Evolutionary conservation across 2,888 invertebrate species (phyloP), one percentile per base, ranked within the genome.

Genomic region (Erannis defoliaria): DNA sequence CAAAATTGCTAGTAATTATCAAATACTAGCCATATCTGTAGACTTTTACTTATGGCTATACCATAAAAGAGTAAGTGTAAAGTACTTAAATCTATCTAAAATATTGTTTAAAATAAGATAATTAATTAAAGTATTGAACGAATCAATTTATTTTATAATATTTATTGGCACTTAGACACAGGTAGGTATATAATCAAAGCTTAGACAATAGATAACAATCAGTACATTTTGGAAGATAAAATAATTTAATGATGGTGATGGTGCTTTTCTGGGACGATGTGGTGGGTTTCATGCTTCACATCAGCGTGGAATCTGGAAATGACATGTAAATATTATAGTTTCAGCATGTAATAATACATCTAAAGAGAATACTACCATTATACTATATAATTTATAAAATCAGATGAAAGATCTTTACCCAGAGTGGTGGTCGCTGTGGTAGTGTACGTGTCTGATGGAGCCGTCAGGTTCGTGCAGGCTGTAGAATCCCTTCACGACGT

Each of bases 291-390:
- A 58, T 76, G 72, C 29, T 78, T 78, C 26, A 77, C 77, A 23
- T 73, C 75, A 42, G 77, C 77, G 57, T 77, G 76, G 70, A 78
- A 77, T 16, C 80, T 80, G 71, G 6, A 66, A 71, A 33, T 6
- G 26, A 35, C 14, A 35, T 1, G 6, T 55, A 48, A 37, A 3
- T 6, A n/a, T 6, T 14, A 35, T 5, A 33, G 12, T 3, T 33
- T 14, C 5, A 0, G 6, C n/a, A n/a, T n/a, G n/a, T 2, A 14
- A 12, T n/a, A 33, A n/a, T 0, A 31, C 31, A 31, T n/a, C n/a
- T n/a, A n/a, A n/a, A n/a, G n/a, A n/a, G n/a, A n/a, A n/a, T n/a
- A n/a, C n/a, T n/a, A n/a, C n/a, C n/a, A n/a, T n/a, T n/a, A n/a
- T n/a, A n/a, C n/a, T n/a, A n/a, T n/a, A 23, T 23, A 23, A 10